phyloP scores from a whole-genome alignment of 37 sponge, comb jelly and placozoan species.

The Bolinopsis microptera region DNA sequence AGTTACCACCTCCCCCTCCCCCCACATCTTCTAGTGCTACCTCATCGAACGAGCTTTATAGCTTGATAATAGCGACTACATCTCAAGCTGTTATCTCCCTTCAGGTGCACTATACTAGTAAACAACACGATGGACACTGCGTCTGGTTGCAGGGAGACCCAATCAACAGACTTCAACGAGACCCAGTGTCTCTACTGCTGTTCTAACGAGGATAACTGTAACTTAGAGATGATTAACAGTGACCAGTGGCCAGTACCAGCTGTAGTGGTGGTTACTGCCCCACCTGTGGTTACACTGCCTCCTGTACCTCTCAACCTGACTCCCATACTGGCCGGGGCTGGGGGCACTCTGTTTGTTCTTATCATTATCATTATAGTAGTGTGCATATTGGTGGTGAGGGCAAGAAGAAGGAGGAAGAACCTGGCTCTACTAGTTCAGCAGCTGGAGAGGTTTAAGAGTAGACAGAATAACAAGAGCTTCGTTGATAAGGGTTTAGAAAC shows the following conservation, averaged over 20 bases:
- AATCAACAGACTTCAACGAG: not conserved
- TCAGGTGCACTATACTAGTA: not conserved
- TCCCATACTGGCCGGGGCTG: not conserved
- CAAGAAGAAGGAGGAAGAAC: constrained; percentile 27
- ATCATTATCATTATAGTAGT: constrained; percentile 12
- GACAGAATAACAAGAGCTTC: not conserved
- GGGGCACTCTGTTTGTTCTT: not conserved
- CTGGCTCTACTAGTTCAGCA: constrained; percentile 44
- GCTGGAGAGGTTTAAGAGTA: constrained; percentile 30
- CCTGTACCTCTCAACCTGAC: not conserved
- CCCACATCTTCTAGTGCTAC: no score
- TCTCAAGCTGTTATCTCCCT: not conserved
- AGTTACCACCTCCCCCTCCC: not conserved
- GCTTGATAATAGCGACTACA: not conserved
- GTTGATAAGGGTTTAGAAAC: constrained; percentile 16
- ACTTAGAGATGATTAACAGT: not conserved
- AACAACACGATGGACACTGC: not conserved
- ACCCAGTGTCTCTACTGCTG: constrained; percentile 41
- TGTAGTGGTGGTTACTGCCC: not conserved
- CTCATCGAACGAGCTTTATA: no score
- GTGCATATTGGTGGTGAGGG: not conserved
- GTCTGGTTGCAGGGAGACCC: not conserved
- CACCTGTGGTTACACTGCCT: not conserved
- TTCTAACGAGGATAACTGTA: not conserved
- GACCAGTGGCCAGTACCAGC: not conserved